Percentiles rank a stretch among this genome's conserved stretches.
Evolutionary conservation across 2,888 invertebrate species (phyloP).

Genomic region (Melanostoma mellinum): DNA sequence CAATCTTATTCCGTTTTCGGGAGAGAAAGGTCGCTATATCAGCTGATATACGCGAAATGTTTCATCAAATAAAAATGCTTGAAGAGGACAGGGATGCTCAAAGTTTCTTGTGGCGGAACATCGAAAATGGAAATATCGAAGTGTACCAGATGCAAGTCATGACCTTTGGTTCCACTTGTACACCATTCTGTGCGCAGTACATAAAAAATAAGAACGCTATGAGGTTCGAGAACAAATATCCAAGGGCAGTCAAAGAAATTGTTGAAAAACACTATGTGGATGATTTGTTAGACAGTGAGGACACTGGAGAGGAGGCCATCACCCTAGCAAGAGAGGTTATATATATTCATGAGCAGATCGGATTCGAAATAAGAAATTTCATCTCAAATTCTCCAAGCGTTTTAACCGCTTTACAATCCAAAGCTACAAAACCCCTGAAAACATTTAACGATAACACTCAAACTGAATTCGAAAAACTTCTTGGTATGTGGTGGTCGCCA

Average conservation of each 20-base stretch:
- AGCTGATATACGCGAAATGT: not conserved
- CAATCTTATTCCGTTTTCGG: not conserved
- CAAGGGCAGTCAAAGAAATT: constrained; percentile 67
- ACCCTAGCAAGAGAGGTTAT: too few relatives aligned
- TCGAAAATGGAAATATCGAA: not conserved
- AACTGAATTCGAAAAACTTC: constrained; percentile 13
- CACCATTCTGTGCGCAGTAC: constrained; percentile 37
- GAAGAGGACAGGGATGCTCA: not conserved
- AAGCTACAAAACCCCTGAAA: not conserved
- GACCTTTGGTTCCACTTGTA: not conserved
- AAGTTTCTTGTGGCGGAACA: not conserved
- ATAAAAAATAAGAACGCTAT: constrained; percentile 74
- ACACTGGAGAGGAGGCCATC: constrained; percentile 48
- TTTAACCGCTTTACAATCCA: not conserved
- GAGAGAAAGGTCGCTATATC: not conserved
- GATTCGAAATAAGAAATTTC: constrained; percentile 56
- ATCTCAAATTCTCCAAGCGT: constrained; percentile 42
- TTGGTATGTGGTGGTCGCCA: constrained; percentile 69
- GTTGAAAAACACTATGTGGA: constrained; percentile 35
- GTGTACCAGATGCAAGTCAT: constrained; percentile 7
- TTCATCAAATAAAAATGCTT: not conserved
- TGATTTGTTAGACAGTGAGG: constrained; percentile 72
- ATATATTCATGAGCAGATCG: not conserved
- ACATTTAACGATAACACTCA: not conserved
- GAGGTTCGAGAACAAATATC: constrained; percentile 48